phyloP scores from a whole-genome alignment of 1,140 invertebrate genomes.

The Lerema accius region DNA sequence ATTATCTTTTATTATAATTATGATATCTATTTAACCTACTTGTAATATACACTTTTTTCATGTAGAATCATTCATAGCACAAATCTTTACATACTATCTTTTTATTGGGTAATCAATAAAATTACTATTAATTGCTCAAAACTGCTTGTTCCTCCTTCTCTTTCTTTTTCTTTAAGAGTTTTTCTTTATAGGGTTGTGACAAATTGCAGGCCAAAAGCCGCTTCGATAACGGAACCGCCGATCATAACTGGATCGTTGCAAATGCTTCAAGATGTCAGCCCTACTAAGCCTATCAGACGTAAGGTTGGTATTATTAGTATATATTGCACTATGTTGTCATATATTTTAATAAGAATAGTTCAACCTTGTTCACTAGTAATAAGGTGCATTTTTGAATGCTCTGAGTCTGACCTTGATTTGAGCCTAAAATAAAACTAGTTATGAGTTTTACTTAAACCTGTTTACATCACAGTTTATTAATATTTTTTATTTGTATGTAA shows the following conservation, averaged over 20 bases:
- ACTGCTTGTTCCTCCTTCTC: slow-evolving; percentile 10
- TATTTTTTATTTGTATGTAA: too few species aligned
- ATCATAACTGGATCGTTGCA: slow-evolving; percentile 68
- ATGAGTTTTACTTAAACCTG: too few species aligned
- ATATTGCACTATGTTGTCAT: too few species aligned
- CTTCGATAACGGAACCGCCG: slow-evolving; percentile 66
- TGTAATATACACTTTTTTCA: slow-evolving; percentile 23
- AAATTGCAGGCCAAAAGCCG: slow-evolving; percentile 69
- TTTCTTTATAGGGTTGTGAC: background rate
- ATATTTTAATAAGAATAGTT: too few species aligned
- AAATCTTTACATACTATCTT: slow-evolving; percentile 3
- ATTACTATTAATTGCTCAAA: background rate
- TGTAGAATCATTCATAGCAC: slow-evolving; percentile 13
- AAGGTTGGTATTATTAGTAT: too few species aligned
- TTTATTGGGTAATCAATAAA: slow-evolving; percentile 11
- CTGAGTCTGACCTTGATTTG: too few species aligned
- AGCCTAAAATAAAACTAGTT: too few species aligned
- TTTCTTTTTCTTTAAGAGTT: slow-evolving; percentile 6
- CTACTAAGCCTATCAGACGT: slow-evolving; percentile 69
- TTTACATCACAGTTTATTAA: too few species aligned
- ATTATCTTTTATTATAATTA: too few species aligned
- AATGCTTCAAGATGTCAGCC: slow-evolving; percentile 69
- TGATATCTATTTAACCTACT: too few species aligned
- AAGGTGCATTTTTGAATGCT: too few species aligned
- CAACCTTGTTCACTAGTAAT: too few species aligned